Evolutionary conservation across 2,113 vertebrate genomes (phyloP).

Genomic region (Myrmecobius fasciatus): DNA sequence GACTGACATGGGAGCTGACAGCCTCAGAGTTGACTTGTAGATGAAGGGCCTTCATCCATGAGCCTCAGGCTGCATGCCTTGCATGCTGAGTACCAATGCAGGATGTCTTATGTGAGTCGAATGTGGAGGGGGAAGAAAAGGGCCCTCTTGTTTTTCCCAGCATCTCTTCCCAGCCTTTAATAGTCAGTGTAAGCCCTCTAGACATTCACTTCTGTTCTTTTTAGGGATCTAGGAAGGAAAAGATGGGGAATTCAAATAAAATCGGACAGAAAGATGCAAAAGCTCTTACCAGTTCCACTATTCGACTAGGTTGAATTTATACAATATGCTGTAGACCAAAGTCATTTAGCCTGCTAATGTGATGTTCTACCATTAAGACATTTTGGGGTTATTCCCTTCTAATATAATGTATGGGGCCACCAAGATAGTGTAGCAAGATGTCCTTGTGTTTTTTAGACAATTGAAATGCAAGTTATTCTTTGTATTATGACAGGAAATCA

Average conservation of each 20-base stretch:
- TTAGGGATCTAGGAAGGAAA: slow-evolving; percentile 46
- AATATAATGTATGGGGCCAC: slow-evolving; percentile 48
- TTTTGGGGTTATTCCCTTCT: slow-evolving; percentile 23
- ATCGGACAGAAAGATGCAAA: slow-evolving; percentile 8
- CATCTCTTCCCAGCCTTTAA: slow-evolving; percentile 45
- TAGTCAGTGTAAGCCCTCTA: slow-evolving; percentile 33
- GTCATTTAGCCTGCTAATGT: slow-evolving; percentile 51
- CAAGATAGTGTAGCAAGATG: slow-evolving; percentile 58
- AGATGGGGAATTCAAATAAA: slow-evolving; percentile 66
- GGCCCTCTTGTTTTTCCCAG: neutral
- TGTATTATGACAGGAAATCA: slow-evolving; percentile 62
- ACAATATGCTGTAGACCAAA: slow-evolving; percentile 55
- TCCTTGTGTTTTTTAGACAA: slow-evolving; percentile 37
- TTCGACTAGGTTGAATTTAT: slow-evolving; percentile 64
- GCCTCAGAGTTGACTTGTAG: slow-evolving; percentile 38
- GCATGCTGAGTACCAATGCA: slow-evolving; percentile 3
- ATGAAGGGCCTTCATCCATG: slow-evolving; percentile 45
- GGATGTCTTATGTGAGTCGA: neutral
- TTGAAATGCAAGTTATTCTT: slow-evolving; percentile 57
- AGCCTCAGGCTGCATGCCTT: neutral
- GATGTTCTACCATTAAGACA: slow-evolving; percentile 51
- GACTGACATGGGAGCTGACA: slow-evolving; percentile 15
- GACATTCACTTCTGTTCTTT: slow-evolving; percentile 54
- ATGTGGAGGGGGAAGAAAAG: slow-evolving; percentile 18
- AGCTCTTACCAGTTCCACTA: slow-evolving; percentile 58